These are phyloP conservation scores for Lophotis ruficrista DNA, from an alignment of 2,113 vertebrate genomes.

Conservation along the genomic window DNA sequence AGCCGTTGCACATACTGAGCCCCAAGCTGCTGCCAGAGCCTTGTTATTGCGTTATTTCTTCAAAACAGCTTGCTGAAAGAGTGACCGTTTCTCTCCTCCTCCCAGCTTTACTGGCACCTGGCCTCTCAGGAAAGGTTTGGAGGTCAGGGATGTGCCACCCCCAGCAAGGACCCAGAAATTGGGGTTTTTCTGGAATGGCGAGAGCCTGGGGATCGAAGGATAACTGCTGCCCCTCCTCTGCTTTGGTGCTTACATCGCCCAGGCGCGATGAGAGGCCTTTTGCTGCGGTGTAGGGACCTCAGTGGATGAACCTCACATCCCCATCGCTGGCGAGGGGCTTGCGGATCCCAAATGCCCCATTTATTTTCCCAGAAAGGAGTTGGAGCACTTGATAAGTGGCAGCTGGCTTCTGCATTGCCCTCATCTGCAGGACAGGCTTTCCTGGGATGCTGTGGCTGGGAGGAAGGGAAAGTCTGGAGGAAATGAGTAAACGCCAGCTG, in stretches of 20 bases:
- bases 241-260: accelerated
- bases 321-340: neutral
- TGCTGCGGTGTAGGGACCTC: neutral
- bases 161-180: neutral
- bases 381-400: neutral
- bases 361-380: neutral
- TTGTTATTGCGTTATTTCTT: neutral
- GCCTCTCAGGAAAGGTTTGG: neutral
- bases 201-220: neutral
- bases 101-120: neutral
- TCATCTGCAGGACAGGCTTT: neutral
- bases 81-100: neutral
- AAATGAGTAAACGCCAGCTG: neutral
- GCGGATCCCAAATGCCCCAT: neutral
- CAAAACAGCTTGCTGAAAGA: neutral
- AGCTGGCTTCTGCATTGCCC: neutral
- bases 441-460: neutral
- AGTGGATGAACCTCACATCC: neutral
- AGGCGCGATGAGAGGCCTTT: neutral
- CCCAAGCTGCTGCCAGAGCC: neutral
- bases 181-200: accelerated
- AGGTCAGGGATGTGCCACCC: neutral
- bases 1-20: neutral
- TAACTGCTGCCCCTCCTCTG: neutral
- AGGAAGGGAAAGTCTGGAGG: neutral